A percentile compares a stretch with the other conserved stretches of the same genome.
Evolutionary conservation across 2,113 vertebrate species (phyloP).

Genomic region (Muscicapa adusta): DNA sequence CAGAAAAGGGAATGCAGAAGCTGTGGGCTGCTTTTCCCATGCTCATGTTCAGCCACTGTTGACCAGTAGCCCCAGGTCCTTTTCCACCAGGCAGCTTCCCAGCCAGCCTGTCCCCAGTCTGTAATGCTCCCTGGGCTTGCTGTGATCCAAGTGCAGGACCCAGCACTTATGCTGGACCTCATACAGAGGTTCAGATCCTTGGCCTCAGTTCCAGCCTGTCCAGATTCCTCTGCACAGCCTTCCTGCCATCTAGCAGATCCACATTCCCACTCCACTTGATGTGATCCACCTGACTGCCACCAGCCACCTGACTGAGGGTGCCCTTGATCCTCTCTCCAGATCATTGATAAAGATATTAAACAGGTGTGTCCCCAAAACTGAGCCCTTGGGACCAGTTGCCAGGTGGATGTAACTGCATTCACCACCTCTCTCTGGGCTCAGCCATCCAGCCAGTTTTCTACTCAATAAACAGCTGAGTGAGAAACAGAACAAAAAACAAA

Average conservation of each 20-base stretch:
- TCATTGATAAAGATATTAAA: background rate
- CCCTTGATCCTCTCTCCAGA: background rate
- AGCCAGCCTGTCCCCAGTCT: background rate
- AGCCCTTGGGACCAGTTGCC: accelerated
- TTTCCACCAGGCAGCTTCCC: accelerated
- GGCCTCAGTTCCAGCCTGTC: background rate
- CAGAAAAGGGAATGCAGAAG: background rate
- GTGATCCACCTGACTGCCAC: background rate
- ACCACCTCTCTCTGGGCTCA: background rate
- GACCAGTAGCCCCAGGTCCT: background rate
- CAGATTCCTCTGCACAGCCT: background rate
- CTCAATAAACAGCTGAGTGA: background rate
- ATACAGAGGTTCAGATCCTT: background rate
- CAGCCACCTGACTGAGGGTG: background rate
- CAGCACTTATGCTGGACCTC: background rate
- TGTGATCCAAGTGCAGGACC: background rate
- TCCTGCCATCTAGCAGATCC: background rate
- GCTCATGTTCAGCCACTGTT: background rate
- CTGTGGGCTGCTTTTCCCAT: background rate
- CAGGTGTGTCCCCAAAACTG: accelerated
- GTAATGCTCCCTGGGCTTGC: background rate
- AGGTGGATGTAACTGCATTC: background rate
- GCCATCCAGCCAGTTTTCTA: background rate
- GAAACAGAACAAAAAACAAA: background rate
- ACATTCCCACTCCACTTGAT: background rate